Evolutionary conservation across 2,888 invertebrate species (phyloP), one percentile per base, ranked within the genome.

Genomic region (Eubasilissa splendida): DNA sequence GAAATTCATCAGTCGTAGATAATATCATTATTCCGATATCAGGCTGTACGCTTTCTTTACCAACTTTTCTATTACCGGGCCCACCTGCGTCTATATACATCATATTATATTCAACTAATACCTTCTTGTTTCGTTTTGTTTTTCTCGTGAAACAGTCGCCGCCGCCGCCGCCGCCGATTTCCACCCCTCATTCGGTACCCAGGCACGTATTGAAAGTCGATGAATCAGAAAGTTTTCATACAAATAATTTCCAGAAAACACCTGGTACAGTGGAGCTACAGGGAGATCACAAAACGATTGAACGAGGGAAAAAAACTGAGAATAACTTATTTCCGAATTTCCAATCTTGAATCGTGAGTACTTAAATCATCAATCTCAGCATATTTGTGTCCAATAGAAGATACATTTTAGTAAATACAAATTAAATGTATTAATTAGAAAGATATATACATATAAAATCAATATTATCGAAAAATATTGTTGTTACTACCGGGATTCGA

Each of bases 131-230:
- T 68, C 68, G 33, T 68, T 68, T 68, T 58, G 12, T n/a, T n/a
- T n/a, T n/a, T 10, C 58, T 58, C 58, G 8, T n/a, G 58, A 8
- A 63, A 63, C 63, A 63, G 50, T 68, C 68, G 9, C 68, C 68
- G 14, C 14, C 50, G 9, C 68, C 68, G 14, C 14, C 50, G 8
- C 66, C 66, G 68, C 11, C 8, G 12, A 52, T 50, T 50, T 33
- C 58, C 33, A 31, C 42, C 71, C 33, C 33, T 42, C 42, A 31
- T n/a, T 73, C 54, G 33, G 7, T 70, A 22, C 52, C 71, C 14
- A 3, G 31, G 56, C 71, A 73, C 71, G 71, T 73, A 73, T 73
- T 56, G 71, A 73, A 56, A 56, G 71, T 71, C 71, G 71, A 73
- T 56, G 71, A 73, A 56, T 73, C 71, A 73, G 56, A 73, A 73